Evolutionary conservation across 2,113 vertebrate genomes (phyloP), one percentile per base, ranked within the genome.

Genomic region (Henicopernis longicauda): DNA sequence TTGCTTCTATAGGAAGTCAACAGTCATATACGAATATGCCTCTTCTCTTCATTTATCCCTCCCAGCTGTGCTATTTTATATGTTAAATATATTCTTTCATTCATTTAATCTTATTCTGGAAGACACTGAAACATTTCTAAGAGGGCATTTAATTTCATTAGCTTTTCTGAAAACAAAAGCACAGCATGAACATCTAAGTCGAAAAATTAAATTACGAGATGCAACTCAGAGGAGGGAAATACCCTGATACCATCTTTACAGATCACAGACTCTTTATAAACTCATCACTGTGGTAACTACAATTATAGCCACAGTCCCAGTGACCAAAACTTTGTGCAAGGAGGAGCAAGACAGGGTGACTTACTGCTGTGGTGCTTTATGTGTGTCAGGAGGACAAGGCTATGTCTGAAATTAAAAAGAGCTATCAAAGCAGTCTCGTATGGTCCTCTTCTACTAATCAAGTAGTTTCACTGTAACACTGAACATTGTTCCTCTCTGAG

Each of bases 91-190:
- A 88, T 86, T 78, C 34, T 78, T 80, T 79, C 67, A 85, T 93
- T 89, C 82, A 63, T 88, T 96, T 94, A 80, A 86, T 97, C 74
- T 87, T 97, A 73, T 95, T 88, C 89, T 90, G 88, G 67, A 95
- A 97, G 85, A 82, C 52, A 63, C 42, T 90, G 77, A 93, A 95
- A 34, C 87, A 92, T 97, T 97, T 97, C 79, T 93, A 89, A 87
- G 66, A 91, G 49, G 15, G 44, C 13, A 58, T 59, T 84, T 96
- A 97, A 97, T 96, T 95, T 96, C 87, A 97, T 97, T 96, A 96
- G 40, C 69, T 85, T 96, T 96, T 90, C 86, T 92, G 63, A 76
- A 92, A 95, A 96, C 71, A 89, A 94, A 97, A 95, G 87, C 73
- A 95, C 78, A 92, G 70, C 67, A 50, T 3, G 32, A 94, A 88